Evolutionary conservation across 2,888 invertebrate species (phyloP).

Genomic region (Dasysyrphus albostriatus): DNA sequence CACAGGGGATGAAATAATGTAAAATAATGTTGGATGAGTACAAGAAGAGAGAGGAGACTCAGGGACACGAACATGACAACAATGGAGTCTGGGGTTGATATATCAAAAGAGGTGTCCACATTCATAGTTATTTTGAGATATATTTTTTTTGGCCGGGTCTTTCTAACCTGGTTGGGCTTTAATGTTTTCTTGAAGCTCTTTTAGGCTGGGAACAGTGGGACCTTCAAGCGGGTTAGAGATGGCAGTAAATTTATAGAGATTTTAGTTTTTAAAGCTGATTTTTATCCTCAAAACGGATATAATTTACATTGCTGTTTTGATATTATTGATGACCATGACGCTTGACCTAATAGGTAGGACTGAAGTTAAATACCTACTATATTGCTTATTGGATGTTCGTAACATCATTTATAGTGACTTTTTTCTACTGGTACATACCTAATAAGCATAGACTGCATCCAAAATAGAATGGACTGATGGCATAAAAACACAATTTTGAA

Average conservation of each 20-base stretch:
- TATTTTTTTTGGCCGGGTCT: neutral
- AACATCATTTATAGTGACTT: too few species aligned
- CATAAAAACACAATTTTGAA: too few species aligned
- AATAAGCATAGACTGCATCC: too few species aligned
- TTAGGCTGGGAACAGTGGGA: constrained; percentile 1
- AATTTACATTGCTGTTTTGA: too few species aligned
- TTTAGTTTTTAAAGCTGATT: too few species aligned
- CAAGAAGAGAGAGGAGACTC: neutral
- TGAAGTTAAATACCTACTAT: too few species aligned
- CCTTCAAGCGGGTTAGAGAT: neutral
- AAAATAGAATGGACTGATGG: too few species aligned
- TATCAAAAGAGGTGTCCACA: constrained; percentile 64
- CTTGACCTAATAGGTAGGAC: too few species aligned
- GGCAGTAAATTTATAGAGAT: neutral
- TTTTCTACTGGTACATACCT: too few species aligned
- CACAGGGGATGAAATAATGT: constrained; percentile 66
- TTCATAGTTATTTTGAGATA: constrained; percentile 29
- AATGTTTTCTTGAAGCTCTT: constrained; percentile 11
- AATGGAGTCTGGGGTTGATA: constrained; percentile 22
- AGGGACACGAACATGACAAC: neutral
- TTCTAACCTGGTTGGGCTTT: neutral
- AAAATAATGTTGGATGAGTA: constrained; percentile 30
- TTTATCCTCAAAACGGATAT: too few species aligned
- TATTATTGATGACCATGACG: too few species aligned
- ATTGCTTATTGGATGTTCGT: too few species aligned